Conservation (phyloP, 2,888 invertebrate genomes). For the Cremastinae sp. region DNA sequence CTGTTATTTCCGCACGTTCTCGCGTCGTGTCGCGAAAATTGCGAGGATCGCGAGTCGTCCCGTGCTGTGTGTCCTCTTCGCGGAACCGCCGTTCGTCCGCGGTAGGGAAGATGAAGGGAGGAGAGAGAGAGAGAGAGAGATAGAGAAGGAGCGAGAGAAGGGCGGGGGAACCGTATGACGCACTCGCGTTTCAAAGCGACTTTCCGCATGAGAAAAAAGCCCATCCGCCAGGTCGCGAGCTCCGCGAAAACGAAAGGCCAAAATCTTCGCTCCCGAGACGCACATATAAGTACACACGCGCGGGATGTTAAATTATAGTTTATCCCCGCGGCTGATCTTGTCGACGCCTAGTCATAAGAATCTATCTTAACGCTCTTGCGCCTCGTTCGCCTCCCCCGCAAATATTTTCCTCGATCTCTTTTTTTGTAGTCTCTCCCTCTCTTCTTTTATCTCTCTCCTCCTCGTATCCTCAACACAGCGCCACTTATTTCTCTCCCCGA, state of each 20-base stretch:
- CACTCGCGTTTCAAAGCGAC: constrained; percentile 53
- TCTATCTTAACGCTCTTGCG: constrained; percentile 38
- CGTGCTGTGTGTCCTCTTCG: constrained; percentile 30
- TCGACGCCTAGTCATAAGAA: constrained; percentile 17
- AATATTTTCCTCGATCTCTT: constrained; percentile 32
- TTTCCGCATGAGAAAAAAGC: constrained; percentile 36
- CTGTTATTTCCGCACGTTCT: constrained; percentile 14
- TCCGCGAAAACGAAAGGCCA: not conserved
- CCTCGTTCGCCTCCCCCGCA: constrained; percentile 37
- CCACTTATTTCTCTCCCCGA: not conserved
- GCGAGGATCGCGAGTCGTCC: constrained; percentile 34
- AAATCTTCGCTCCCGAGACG: constrained; percentile 2
- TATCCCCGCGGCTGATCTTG: not conserved
- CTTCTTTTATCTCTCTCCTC: not conserved
- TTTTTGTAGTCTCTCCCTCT: constrained; percentile 35
- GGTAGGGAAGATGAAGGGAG: not conserved
- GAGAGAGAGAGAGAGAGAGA: constrained; percentile 4
- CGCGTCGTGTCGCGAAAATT: constrained; percentile 23
- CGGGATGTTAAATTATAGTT: not conserved
- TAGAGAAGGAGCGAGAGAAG: not conserved
- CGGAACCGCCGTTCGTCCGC: constrained; percentile 33
- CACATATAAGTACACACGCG: not conserved
- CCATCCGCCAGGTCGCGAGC: constrained; percentile 32
- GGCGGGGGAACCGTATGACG: constrained; percentile 50
- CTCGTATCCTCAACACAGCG: not conserved